Conservation (phyloP, 2,797 vertebrate species). For the Sphaeramia orbicularis region DNA sequence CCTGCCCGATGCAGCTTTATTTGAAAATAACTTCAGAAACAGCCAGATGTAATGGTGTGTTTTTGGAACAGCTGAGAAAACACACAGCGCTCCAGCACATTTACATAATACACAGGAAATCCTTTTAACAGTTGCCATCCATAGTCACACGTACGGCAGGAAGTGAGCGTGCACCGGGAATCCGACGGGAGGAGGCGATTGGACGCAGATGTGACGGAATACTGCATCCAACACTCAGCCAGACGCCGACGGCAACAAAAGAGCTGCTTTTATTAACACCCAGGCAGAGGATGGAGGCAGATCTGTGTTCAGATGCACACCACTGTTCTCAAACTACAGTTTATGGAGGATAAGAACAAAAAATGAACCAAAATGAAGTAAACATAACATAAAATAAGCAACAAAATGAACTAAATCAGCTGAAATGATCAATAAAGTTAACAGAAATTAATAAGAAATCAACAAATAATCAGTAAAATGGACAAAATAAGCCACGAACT, state of each 20-base stretch:
- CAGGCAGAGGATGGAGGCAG: too few species aligned
- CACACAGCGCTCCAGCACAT: constrained; percentile 39
- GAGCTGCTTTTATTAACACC: too few species aligned
- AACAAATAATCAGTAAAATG: too few species aligned
- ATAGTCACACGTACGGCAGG: constrained; percentile 37
- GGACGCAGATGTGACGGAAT: constrained; percentile 54
- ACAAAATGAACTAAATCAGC: too few species aligned
- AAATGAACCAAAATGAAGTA: too few species aligned
- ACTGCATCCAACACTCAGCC: constrained; percentile 52
- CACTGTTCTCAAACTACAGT: too few species aligned
- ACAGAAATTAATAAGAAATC: too few species aligned
- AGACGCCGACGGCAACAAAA: constrained; percentile 48
- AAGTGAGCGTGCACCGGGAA: constrained; percentile 23
- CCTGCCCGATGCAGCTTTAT: constrained; percentile 1
- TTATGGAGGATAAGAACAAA: too few species aligned
- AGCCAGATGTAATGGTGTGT: constrained; percentile 31
- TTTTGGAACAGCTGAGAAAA: constrained; percentile 25
- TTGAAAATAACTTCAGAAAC: constrained; percentile 14
- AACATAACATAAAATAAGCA: too few species aligned
- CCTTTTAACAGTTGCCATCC: constrained; percentile 58
- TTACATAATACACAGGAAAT: constrained; percentile 40
- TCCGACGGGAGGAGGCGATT: constrained; percentile 50
- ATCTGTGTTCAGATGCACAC: constrained; percentile 2
- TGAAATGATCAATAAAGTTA: too few species aligned
- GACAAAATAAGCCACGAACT: too few species aligned